phyloP scores from a whole-genome alignment of 2,113 vertebrate genomes.

The Tangachromis dhanisi region DNA sequence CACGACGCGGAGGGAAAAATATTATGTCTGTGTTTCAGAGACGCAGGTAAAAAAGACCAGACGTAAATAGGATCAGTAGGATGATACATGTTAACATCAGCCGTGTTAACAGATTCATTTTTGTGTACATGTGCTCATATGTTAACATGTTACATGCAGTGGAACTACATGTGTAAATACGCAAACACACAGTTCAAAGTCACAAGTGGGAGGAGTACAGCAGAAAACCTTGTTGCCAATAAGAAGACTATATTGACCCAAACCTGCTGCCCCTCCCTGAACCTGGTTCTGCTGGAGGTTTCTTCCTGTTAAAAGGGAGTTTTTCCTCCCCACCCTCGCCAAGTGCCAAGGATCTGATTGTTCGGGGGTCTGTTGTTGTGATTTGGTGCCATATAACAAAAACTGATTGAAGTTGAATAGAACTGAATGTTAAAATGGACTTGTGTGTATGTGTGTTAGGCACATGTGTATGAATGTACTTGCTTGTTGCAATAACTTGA shows the following conservation, averaged over 20 bases:
- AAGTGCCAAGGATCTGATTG: background rate
- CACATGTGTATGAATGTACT: background rate
- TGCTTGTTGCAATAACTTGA: background rate
- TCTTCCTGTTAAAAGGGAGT: background rate
- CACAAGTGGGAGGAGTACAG: background rate
- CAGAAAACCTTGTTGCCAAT: background rate
- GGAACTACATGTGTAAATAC: background rate
- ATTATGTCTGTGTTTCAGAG: background rate
- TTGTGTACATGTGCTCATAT: constrained; percentile 2
- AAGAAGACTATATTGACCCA: background rate
- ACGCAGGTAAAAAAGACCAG: background rate
- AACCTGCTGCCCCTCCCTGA: background rate
- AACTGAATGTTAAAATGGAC: background rate
- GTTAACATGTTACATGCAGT: background rate
- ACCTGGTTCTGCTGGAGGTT: background rate
- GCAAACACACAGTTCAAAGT: background rate
- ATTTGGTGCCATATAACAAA: background rate
- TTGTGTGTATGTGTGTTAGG: background rate
- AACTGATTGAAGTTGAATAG: background rate
- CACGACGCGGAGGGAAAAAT: background rate
- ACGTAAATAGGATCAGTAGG: background rate
- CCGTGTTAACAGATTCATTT: background rate
- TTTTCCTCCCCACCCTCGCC: background rate
- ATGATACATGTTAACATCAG: constrained; percentile 8
- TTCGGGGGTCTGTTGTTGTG: background rate